Evolutionary conservation across 2,888 invertebrate genomes (phyloP).

Genomic region (Eristalinus aeneus): DNA sequence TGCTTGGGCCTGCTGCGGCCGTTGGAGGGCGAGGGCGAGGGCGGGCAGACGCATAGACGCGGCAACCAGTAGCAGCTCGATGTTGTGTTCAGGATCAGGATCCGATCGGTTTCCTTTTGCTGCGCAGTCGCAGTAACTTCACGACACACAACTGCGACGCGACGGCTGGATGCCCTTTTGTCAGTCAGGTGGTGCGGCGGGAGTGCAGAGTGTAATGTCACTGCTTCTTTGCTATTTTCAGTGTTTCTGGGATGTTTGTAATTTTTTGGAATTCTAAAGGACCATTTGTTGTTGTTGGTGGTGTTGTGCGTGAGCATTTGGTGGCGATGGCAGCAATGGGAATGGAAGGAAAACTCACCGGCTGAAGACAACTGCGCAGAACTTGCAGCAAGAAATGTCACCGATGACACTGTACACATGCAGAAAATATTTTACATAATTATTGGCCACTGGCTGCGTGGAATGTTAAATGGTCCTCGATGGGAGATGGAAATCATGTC

Average conservation of each 20-base stretch:
- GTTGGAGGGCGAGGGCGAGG: background rate
- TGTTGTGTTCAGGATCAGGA: conserved; percentile 66
- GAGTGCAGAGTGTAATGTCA: conserved; percentile 32
- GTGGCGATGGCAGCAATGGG: conserved; percentile 38
- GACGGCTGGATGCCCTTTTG: conserved; percentile 29
- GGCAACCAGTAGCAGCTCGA: conserved; percentile 56
- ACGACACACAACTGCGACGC: background rate
- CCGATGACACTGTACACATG: conserved; percentile 70
- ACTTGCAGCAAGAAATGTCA: conserved; percentile 59
- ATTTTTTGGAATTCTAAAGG: conserved; percentile 67
- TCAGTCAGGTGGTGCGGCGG: background rate
- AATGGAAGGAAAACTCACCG: conserved; percentile 52
- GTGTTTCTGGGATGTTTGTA: conserved; percentile 67
- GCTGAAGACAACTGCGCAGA: conserved; percentile 27
- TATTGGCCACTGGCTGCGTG: conserved; percentile 66
- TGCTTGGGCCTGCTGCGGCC: conserved; percentile 6
- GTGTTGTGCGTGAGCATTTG: conserved; percentile 4
- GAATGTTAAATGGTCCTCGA: conserved; percentile 68
- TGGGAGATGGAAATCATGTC: conserved; percentile 69
- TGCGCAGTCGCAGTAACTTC: background rate
- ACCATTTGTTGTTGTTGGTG: conserved; percentile 12
- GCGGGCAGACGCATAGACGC: background rate
- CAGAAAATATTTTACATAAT: conserved; percentile 71
- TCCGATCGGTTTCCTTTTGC: conserved; percentile 51
- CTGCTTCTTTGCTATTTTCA: conserved; percentile 59